These are phyloP conservation scores for Ditylenchus weischeri DNA, from an alignment of 2,888 invertebrate species.

Conservation along the genomic window DNA sequence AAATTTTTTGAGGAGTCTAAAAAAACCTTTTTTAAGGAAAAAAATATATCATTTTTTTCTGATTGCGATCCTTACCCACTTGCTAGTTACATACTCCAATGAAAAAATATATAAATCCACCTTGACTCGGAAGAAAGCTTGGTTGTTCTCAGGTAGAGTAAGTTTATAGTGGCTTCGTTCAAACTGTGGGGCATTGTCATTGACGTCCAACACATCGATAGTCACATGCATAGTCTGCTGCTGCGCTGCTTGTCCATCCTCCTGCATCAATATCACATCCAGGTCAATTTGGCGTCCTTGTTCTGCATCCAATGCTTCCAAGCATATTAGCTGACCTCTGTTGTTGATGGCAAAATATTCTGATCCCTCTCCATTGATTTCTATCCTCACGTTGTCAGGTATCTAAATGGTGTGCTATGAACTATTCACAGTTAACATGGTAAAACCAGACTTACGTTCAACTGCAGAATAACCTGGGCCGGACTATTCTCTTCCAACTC, in stretches of 20 bases:
- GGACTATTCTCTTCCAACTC: constrained; percentile 3
- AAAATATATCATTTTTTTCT: no score
- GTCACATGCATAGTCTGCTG: neutral
- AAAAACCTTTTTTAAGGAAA: no score
- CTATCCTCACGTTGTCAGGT: neutral
- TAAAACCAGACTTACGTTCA: neutral
- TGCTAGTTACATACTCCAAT: no score
- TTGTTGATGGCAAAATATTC: constrained; percentile 1
- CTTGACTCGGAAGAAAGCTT: no score
- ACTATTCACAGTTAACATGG: no score
- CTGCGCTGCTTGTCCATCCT: neutral
- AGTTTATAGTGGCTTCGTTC: neutral
- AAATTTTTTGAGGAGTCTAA: no score
- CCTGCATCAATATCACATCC: neutral
- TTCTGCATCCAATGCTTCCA: constrained; percentile 1
- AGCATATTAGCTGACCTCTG: neutral
- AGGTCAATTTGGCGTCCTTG: neutral
- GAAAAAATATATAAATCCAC: no score
- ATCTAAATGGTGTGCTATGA: no score
- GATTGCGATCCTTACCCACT: no score
- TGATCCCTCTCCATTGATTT: constrained; percentile 1
- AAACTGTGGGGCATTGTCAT: constrained; percentile 4
- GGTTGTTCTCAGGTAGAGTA: neutral
- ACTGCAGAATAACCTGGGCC: neutral
- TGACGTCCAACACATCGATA: neutral